A percentile compares a stretch with the other conserved stretches of the same genome.
These are phyloP conservation scores for Acanthornis magna DNA, from an alignment of 2,797 vertebrate genomes.

Conservation along the genomic window DNA sequence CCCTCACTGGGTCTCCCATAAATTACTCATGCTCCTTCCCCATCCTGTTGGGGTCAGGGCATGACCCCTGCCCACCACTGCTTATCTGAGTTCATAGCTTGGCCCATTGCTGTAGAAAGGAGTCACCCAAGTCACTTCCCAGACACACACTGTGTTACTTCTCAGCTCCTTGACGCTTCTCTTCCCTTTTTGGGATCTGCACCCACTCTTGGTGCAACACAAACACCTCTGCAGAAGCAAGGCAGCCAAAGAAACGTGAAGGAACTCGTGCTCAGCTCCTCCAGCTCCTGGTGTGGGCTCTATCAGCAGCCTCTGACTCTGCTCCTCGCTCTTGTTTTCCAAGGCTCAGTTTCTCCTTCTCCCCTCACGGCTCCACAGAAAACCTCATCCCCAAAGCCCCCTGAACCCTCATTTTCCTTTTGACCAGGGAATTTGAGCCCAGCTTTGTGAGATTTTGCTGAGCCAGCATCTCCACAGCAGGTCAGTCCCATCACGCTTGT, in stretches of 20 bases:
- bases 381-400: background rate
- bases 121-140: background rate
- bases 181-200: background rate
- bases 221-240: background rate
- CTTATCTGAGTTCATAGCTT: background rate
- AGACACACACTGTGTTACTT: background rate
- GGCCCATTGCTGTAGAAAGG: background rate
- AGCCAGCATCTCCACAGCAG: fast-evolving
- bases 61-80: background rate
- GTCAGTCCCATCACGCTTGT: fast-evolving
- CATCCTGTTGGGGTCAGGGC: background rate
- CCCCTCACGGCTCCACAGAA: too few species aligned
- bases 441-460: background rate
- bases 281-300: background rate
- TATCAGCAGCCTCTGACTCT: background rate
- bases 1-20: background rate
- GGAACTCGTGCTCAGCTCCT: background rate
- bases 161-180: background rate
- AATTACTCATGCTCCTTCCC: background rate
- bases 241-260: background rate
- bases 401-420: background rate
- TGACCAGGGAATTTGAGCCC: background rate
- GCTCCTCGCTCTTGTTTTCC: background rate
- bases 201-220: fast-evolving
- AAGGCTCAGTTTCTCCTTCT: background rate